A percentile compares a stretch with the other conserved stretches of the same genome.
Evolutionary conservation across 1,140 invertebrate genomes (phyloP).

Genomic region (Arion vulgaris): DNA sequence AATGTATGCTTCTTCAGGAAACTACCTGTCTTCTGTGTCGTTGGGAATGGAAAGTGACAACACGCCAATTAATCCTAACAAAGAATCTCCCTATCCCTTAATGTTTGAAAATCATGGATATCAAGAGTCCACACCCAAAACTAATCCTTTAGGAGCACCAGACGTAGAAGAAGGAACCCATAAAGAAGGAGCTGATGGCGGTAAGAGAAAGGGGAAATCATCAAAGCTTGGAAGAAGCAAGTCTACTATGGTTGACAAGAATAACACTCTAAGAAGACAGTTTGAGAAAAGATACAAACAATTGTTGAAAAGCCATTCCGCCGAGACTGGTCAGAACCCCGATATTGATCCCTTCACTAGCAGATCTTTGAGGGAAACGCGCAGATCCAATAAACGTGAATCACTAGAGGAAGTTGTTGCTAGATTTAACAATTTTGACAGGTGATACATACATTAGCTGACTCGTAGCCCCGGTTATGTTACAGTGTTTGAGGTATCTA

Average conservation of each 20-base stretch:
- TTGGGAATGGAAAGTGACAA: slow-evolving; percentile 35
- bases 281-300: slow-evolving; percentile 53
- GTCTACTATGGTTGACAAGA: slow-evolving; percentile 49
- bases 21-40: slow-evolving; percentile 28
- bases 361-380: slow-evolving; percentile 36
- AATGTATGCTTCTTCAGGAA: background rate
- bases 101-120: slow-evolving; percentile 48
- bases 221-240: slow-evolving; percentile 30
- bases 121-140: slow-evolving; percentile 27
- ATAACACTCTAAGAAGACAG: slow-evolving; percentile 50
- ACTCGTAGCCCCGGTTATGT: no score
- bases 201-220: slow-evolving; percentile 13
- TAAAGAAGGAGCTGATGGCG: slow-evolving; percentile 26
- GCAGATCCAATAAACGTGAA: slow-evolving; percentile 32
- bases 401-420: slow-evolving; percentile 47
- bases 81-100: slow-evolving; percentile 39
- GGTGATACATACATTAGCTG: background rate
- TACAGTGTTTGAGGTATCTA: no score
- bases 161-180: background rate
- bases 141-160: background rate
- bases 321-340: slow-evolving; percentile 35
- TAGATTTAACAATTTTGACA: slow-evolving; percentile 52
- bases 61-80: slow-evolving; percentile 9
- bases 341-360: slow-evolving; percentile 42
- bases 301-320: slow-evolving; percentile 49